These are phyloP conservation scores for Artemisiospiza belli DNA, from an alignment of 2,113 vertebrate species.

Conservation along the genomic window DNA sequence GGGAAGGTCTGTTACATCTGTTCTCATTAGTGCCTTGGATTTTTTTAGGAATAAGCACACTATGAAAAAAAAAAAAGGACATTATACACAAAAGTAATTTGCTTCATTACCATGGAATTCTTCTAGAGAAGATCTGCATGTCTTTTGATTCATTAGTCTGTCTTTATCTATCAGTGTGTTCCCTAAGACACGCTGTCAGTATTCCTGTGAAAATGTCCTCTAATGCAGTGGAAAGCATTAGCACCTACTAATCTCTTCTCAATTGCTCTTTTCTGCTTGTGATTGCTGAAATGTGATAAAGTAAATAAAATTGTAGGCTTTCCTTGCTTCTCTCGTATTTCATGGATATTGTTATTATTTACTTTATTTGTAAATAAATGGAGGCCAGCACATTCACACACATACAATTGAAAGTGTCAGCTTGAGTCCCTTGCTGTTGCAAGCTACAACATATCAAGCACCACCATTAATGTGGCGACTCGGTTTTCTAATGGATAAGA, in stretches of 20 bases:
- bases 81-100: neutral
- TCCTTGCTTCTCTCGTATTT: neutral
- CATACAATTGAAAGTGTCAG: neutral
- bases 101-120: neutral
- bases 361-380: neutral
- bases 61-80: neutral
- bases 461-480: neutral
- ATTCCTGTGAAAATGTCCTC: neutral
- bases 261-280: constrained; percentile 22
- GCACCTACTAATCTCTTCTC: neutral
- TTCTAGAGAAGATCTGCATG: neutral
- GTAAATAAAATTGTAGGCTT: constrained; percentile 3
- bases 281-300: constrained; percentile 7
- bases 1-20: neutral
- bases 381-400: neutral
- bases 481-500: neutral
- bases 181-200: neutral
- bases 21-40: neutral
- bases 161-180: constrained; percentile 14
- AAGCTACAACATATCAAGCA: neutral
- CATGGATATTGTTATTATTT: neutral
- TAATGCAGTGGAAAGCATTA: constrained; percentile 2
- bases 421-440: neutral
- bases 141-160: neutral
- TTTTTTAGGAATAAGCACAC: neutral